phyloP scores from a whole-genome alignment of 2,113 vertebrate species.

The Trochalopteron elliotii region DNA sequence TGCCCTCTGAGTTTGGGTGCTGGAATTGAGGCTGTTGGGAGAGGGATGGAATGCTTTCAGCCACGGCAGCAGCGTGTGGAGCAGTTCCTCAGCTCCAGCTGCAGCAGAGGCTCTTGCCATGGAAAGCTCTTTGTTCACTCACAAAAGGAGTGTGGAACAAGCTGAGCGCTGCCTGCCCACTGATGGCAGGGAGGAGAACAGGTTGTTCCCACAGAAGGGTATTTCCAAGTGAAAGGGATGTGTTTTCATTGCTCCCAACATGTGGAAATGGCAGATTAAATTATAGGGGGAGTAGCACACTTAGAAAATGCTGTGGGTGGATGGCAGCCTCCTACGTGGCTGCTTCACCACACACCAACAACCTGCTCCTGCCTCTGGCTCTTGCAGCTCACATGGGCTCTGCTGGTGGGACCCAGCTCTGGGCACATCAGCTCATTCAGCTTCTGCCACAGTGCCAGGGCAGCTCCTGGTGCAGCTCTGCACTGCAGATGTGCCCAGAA shows the following conservation, averaged over 20 bases:
- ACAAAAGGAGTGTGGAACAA: conserved; percentile 43
- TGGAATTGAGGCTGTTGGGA: not conserved
- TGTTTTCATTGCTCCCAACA: conserved; percentile 29
- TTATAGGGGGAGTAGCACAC: conserved; percentile 41
- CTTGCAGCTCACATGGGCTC: not conserved
- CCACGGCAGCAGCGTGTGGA: fast-evolving
- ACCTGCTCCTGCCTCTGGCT: not conserved
- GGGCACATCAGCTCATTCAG: fast-evolving
- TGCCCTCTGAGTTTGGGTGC: not conserved
- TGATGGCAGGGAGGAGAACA: conserved; percentile 20
- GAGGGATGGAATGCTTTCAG: not conserved
- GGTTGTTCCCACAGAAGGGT: conserved; percentile 47
- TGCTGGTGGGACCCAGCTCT: not conserved
- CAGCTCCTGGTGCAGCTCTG: not conserved
- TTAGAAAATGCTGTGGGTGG: conserved; percentile 22
- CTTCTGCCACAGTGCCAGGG: fast-evolving
- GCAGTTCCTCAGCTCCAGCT: not conserved
- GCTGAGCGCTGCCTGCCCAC: conserved; percentile 13
- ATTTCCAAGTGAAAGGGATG: conserved; percentile 60
- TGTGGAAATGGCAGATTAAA: conserved; percentile 52
- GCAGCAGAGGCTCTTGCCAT: not conserved
- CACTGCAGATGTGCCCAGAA: not conserved
- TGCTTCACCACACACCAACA: conserved; percentile 16
- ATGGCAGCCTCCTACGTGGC: not conserved
- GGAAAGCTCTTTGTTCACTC: conserved; percentile 25